phyloP scores from a whole-genome alignment of 2,888 invertebrate genomes.

The Octonoba sinensis region DNA sequence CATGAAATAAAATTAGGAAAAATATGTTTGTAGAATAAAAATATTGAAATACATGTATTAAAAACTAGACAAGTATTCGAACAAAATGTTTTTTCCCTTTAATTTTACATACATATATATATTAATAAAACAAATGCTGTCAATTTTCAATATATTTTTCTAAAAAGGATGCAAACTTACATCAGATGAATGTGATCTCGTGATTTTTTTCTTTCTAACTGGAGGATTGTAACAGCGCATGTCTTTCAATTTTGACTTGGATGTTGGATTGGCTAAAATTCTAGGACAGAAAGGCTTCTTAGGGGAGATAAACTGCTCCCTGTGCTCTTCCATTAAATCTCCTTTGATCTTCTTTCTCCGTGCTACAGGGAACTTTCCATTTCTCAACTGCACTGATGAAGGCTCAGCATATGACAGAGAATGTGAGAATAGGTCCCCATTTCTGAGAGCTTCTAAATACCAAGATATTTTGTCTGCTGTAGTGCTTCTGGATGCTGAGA shows the following conservation, averaged over 20 bases:
- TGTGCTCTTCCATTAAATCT: slow-evolving; percentile 49
- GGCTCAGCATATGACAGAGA: neutral
- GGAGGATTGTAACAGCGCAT: slow-evolving; percentile 61
- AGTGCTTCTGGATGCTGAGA: slow-evolving; percentile 23
- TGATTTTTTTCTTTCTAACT: slow-evolving; percentile 32
- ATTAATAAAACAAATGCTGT: too few species aligned
- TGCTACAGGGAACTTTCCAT: neutral
- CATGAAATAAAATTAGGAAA: too few species aligned
- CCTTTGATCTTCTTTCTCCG: slow-evolving; percentile 32
- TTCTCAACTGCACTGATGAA: neutral
- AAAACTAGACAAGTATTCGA: too few species aligned
- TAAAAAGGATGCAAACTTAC: slow-evolving; percentile 20
- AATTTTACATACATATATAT: too few species aligned
- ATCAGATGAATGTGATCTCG: slow-evolving; percentile 55
- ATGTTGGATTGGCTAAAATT: slow-evolving; percentile 27
- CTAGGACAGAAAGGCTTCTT: slow-evolving; percentile 47
- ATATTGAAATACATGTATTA: too few species aligned
- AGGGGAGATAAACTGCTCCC: slow-evolving; percentile 22
- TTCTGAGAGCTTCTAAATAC: slow-evolving; percentile 57
- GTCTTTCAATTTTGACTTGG: slow-evolving; percentile 52
- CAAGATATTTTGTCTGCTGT: slow-evolving; percentile 61
- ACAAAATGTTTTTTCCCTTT: too few species aligned
- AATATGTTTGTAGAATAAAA: too few species aligned
- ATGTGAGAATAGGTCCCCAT: slow-evolving; percentile 32
- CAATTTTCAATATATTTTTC: too few species aligned